Evolutionary conservation across 2,113 vertebrate species (phyloP).

Genomic region (Brachirus orientalis): DNA sequence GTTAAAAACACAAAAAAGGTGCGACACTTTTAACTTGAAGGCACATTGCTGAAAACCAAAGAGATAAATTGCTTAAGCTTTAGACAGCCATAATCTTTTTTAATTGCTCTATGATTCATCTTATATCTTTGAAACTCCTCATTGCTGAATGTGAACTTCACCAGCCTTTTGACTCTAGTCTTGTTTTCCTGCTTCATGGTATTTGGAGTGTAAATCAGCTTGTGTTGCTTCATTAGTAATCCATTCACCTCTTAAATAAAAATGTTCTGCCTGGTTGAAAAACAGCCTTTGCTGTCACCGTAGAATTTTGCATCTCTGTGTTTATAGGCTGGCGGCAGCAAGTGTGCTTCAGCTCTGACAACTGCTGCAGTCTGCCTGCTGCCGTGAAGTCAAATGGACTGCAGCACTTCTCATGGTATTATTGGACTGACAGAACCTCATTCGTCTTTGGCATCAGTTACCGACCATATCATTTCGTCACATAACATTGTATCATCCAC

Average conservation of each 20-base stretch:
- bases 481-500: neutral
- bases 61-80: slow-evolving; percentile 24
- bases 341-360: slow-evolving; percentile 21
- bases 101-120: slow-evolving; percentile 38
- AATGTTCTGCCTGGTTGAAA: slow-evolving; percentile 40
- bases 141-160: slow-evolving; percentile 30
- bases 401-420: slow-evolving; percentile 9
- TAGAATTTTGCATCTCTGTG: slow-evolving; percentile 39
- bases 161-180: slow-evolving; percentile 9
- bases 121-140: slow-evolving; percentile 27
- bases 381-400: slow-evolving; percentile 41
- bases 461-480: slow-evolving; percentile 12
- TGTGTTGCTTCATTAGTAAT: slow-evolving; percentile 57
- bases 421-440: slow-evolving; percentile 14
- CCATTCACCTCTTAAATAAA: slow-evolving; percentile 35
- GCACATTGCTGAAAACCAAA: neutral
- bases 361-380: slow-evolving; percentile 18
- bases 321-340: slow-evolving; percentile 22
- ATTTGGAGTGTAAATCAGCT: slow-evolving; percentile 27
- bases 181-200: slow-evolving; percentile 5
- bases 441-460: slow-evolving; percentile 18
- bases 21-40: too few species aligned
- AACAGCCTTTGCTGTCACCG: slow-evolving; percentile 39
- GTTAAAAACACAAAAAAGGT: too few species aligned
- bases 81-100: slow-evolving; percentile 13